Base-by-base conservation (phyloP, 2,113 vertebrate genomes). In the Stigmatopora argus region DNA sequence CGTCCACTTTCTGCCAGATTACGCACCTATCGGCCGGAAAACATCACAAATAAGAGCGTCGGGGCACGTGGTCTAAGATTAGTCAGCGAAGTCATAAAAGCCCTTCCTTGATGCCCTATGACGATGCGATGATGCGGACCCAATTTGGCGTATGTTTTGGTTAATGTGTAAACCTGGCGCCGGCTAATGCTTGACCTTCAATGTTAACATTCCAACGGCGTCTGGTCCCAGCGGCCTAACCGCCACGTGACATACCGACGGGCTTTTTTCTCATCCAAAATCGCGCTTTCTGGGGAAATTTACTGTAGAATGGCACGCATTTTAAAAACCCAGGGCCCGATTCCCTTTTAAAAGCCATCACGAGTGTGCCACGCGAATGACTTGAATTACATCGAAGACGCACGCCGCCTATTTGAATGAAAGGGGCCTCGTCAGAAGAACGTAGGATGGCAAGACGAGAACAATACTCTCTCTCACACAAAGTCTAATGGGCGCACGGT, bases 341-440 rank as follows among this genome's bases (percentile, higher is more conserved):
- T 31, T 49, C 35, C 8, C 53, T 62, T 34, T 62, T 61, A 68
- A 74, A 73, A 31, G 52, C 62, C 55, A 86, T 83, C 87, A 89
- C 77, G 75, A 82, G 88, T 67, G 74, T 74, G 62, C 77, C 68
- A 74, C 55, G 72, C 67, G 71, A 75, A 45, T 78, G 85, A 87
- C 77, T 84, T 64, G 34, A 69, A 86, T 88, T 78, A 79, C 71
- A 48, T 63, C 53, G 56, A 64, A 70, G 23, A 56, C 18, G 60
- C 38, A 62, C 56, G 18, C 15, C 35, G n/a, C 53, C 18, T 31
- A 67, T 45, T 13, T 17, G 46, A 48, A 48, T 48, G 5, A 17
- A 48, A 48, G 15, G 45, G 15, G 46, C 14, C 46, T 48, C 15
- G 5, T 17, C 5, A 17, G 5, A 48, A 17, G 1, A 48, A 48